A percentile compares a stretch with the other conserved stretches of the same genome.
phyloP scores from a whole-genome alignment of 2,888 invertebrate genomes.

The Tuberolachnus salignus region DNA sequence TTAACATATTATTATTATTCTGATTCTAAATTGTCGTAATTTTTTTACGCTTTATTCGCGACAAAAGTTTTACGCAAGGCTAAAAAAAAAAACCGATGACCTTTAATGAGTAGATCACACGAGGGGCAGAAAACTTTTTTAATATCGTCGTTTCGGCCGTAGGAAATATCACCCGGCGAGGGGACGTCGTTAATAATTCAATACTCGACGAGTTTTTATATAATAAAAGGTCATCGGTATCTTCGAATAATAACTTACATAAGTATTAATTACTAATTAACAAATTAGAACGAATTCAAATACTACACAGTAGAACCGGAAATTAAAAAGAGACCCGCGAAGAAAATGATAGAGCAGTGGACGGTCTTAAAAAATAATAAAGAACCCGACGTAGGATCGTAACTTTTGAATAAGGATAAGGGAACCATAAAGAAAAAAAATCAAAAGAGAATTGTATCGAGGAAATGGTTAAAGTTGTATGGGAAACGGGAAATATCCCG shows the following conservation, averaged over 20 bases:
- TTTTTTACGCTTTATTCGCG: conserved; percentile 33
- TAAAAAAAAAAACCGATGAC: conserved; percentile 34
- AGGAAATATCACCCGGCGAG: conserved; percentile 25
- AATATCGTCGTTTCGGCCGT: conserved; percentile 47
- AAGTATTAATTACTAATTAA: no score
- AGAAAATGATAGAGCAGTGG: no score
- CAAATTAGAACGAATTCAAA: no score
- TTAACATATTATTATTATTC: conserved; percentile 30
- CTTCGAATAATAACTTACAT: background rate
- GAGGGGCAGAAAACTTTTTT: conserved; percentile 51
- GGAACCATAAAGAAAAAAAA: no score
- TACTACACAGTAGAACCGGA: no score
- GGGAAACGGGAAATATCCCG: no score
- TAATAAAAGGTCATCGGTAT: conserved; percentile 26
- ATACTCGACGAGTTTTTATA: conserved; percentile 32
- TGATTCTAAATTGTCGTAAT: conserved; percentile 1
- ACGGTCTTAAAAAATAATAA: no score
- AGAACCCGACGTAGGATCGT: no score
- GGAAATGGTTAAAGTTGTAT: no score
- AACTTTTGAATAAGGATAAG: no score
- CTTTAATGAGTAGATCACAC: conserved; percentile 55
- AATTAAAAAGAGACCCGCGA: no score
- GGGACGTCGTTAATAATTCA: conserved; percentile 33
- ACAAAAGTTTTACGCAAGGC: conserved; percentile 35
- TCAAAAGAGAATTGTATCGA: no score